phyloP scores from a whole-genome alignment of 2,888 invertebrate species.

The Parnassius apollo region DNA sequence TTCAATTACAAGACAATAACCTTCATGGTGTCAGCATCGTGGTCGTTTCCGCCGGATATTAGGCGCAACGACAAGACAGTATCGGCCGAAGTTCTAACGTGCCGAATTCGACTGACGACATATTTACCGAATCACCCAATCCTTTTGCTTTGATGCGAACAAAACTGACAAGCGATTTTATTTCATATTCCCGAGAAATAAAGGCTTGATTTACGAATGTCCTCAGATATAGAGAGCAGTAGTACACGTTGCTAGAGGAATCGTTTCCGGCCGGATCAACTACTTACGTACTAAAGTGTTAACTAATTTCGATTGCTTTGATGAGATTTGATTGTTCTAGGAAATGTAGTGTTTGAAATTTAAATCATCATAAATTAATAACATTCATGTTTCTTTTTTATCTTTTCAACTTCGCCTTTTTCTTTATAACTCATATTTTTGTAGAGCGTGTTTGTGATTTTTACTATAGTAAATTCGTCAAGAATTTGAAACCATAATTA shows the following conservation, averaged over 20 bases:
- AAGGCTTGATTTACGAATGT: conserved; percentile 22
- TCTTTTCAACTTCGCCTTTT: not conserved
- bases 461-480: too few species aligned
- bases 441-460: too few species aligned
- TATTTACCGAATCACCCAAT: conserved; percentile 56
- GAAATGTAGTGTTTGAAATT: conserved; percentile 40
- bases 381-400: not conserved
- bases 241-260: conserved; percentile 39
- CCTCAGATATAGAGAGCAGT: conserved; percentile 28
- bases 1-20: conserved; percentile 75
- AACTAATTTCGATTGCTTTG: conserved; percentile 64
- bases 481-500: too few species aligned
- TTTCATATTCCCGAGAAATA: conserved; percentile 11
- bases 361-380: conserved; percentile 10
- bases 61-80: conserved; percentile 51
- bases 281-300: conserved; percentile 53
- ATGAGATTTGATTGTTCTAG: conserved; percentile 52
- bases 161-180: conserved; percentile 15
- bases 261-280: conserved; percentile 67
- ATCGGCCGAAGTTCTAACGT: conserved; percentile 49
- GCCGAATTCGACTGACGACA: conserved; percentile 67
- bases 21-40: conserved; percentile 52
- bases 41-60: conserved; percentile 76
- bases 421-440: not conserved
- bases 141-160: conserved; percentile 33